These are phyloP conservation scores for Phymastichus coffea DNA, from an alignment of 1,140 invertebrate genomes.

Conservation along the genomic window DNA sequence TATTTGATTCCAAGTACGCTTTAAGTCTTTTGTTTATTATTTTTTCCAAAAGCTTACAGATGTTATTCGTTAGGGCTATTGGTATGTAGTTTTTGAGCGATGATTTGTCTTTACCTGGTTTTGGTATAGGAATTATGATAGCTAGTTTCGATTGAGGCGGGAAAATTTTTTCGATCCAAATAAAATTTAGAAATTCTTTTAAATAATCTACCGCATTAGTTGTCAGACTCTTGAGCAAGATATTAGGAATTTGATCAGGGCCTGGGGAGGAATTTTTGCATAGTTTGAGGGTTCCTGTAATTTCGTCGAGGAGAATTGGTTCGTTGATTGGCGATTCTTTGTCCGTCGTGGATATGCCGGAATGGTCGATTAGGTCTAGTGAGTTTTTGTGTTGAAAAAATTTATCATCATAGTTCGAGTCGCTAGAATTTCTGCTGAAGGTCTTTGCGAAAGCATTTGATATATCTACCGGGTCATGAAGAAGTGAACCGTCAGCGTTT, in stretches of 20 bases:
- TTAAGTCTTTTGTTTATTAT: slow-evolving; percentile 15
- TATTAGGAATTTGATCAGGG: slow-evolving; percentile 31
- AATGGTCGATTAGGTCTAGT: too few relatives aligned
- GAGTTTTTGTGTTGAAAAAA: slow-evolving; percentile 28
- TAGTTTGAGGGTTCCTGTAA: neutral
- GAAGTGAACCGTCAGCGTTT: neutral
- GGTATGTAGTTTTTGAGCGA: slow-evolving; percentile 35
- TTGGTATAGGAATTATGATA: slow-evolving; percentile 45
- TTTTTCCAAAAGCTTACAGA: slow-evolving; percentile 44
- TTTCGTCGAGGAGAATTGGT: slow-evolving; percentile 5
- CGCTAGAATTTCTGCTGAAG: slow-evolving; percentile 38
- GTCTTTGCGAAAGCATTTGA: slow-evolving; percentile 32
- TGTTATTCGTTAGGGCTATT: slow-evolving; percentile 41
- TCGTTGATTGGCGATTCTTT: neutral
- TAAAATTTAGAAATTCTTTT: slow-evolving; percentile 35
- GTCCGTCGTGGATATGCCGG: too few relatives aligned
- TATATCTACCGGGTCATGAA: slow-evolving; percentile 23
- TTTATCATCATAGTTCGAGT: slow-evolving; percentile 31
- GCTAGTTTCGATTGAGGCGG: slow-evolving; percentile 43
- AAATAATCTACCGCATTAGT: slow-evolving; percentile 29
- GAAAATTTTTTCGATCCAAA: slow-evolving; percentile 33
- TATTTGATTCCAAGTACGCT: neutral
- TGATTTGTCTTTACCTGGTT: slow-evolving; percentile 25
- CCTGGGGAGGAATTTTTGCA: slow-evolving; percentile 27
- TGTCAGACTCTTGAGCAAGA: slow-evolving; percentile 37